Evolutionary conservation across 2,888 invertebrate species (phyloP).

Genomic region (Cataglyphis rosenhaueri): DNA sequence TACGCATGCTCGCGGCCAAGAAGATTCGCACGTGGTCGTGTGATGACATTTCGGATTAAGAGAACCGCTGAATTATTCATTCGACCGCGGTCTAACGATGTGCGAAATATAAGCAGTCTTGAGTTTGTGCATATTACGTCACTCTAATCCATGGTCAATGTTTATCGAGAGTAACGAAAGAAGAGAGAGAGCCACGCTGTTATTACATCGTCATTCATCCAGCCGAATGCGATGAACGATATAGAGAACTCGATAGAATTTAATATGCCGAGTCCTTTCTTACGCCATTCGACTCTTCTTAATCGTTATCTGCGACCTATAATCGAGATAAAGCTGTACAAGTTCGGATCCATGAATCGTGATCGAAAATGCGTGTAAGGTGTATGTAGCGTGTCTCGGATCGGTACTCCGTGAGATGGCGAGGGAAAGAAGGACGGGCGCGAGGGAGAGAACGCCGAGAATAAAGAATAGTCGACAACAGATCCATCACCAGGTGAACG

Average conservation of each 20-base stretch:
- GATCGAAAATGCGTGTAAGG: constrained; percentile 69
- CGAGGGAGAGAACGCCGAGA: constrained; percentile 46
- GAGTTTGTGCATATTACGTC: constrained; percentile 10
- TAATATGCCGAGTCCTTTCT: constrained; percentile 52
- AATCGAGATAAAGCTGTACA: constrained; percentile 70
- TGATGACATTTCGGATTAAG: constrained; percentile 52
- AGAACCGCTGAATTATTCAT: constrained; percentile 54
- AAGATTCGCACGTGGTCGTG: constrained; percentile 36
- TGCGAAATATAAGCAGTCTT: constrained; percentile 45
- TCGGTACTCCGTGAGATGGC: neutral
- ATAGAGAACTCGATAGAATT: constrained; percentile 63
- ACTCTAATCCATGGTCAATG: constrained; percentile 31
- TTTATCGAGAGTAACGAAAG: neutral
- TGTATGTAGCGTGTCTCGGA: constrained; percentile 51
- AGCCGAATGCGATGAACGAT: constrained; percentile 39
- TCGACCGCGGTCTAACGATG: constrained; percentile 8
- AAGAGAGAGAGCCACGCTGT: constrained; percentile 47
- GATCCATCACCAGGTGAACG: constrained; percentile 78
- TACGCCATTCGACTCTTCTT: neutral
- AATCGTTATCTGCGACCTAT: constrained; percentile 62
- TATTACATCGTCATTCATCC: constrained; percentile 65
- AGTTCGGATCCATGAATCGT: constrained; percentile 57
- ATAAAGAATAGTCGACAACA: constrained; percentile 74
- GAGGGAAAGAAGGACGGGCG: constrained; percentile 13
- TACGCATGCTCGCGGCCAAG: neutral